A percentile compares a stretch with the other conserved stretches of the same genome.
Conservation (phyloP, 2,113 vertebrate genomes). For the Oreotrochilus melanogaster region DNA sequence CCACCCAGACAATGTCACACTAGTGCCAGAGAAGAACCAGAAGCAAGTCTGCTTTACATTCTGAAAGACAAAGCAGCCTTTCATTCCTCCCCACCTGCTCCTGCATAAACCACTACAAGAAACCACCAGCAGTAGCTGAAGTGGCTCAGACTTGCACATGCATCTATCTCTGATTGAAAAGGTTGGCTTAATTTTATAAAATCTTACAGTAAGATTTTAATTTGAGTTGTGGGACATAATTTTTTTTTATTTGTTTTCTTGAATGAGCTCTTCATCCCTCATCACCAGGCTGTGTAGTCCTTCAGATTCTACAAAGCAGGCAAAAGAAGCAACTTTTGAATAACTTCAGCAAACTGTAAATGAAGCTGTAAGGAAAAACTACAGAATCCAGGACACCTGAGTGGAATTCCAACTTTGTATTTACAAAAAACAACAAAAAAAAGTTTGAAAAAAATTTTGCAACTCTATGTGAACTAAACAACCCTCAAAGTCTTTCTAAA, state of each 20-base stretch:
- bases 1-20: neutral
- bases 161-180: neutral
- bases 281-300: neutral
- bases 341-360: neutral
- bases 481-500: constrained; percentile 22
- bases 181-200: neutral
- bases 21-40: constrained; percentile 35
- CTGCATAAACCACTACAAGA: neutral
- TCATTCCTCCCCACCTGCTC: constrained; percentile 27
- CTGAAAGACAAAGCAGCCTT: neutral
- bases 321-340: neutral
- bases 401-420: neutral
- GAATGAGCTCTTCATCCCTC: neutral
- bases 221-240: neutral
- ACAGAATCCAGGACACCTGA: neutral
- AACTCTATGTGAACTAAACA: constrained; percentile 6
- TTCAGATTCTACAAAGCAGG: neutral
- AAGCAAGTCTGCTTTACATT: constrained; percentile 19
- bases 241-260: neutral
- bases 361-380: neutral
- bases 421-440: neutral
- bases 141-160: neutral
- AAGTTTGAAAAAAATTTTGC: neutral
- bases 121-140: neutral
- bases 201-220: neutral